A percentile compares a stretch with the other conserved stretches of the same genome.
These are phyloP conservation scores for Pygoscelis antarcticus DNA, from an alignment of 2,113 vertebrate genomes.

Conservation along the genomic window DNA sequence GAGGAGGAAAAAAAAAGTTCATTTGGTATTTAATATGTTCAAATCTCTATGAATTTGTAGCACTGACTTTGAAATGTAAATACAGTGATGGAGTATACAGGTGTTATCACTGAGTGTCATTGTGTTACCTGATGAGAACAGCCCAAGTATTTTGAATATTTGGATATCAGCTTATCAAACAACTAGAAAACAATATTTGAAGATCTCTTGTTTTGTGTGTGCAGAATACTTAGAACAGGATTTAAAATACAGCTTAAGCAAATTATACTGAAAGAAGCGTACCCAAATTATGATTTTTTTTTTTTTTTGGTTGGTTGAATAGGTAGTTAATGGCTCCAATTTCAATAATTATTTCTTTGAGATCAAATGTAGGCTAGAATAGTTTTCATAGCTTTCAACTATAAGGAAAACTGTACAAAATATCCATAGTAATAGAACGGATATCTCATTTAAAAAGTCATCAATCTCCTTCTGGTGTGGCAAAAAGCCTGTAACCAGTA, in stretches of 20 bases:
- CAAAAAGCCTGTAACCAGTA: background rate
- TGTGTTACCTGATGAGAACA: background rate
- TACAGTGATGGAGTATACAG: background rate
- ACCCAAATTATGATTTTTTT: background rate
- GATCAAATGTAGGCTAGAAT: background rate
- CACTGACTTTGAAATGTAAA: background rate
- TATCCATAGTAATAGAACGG: background rate
- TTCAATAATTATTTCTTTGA: background rate
- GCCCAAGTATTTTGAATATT: background rate
- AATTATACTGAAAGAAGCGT: background rate
- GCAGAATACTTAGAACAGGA: background rate
- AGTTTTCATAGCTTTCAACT: background rate
- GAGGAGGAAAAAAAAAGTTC: background rate
- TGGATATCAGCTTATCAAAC: background rate
- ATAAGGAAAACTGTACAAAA: background rate
- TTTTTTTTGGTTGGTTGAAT: background rate
- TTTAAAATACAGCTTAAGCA: background rate
- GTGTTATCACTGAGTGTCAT: background rate
- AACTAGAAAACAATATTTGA: background rate
- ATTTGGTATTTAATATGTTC: background rate
- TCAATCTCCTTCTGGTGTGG: background rate
- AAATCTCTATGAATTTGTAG: background rate
- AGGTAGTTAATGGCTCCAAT: background rate
- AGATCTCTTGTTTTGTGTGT: background rate
- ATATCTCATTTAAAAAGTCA: background rate